Conservation (phyloP, 2,113 vertebrate genomes). For the Tricholaema leucomelas region DNA sequence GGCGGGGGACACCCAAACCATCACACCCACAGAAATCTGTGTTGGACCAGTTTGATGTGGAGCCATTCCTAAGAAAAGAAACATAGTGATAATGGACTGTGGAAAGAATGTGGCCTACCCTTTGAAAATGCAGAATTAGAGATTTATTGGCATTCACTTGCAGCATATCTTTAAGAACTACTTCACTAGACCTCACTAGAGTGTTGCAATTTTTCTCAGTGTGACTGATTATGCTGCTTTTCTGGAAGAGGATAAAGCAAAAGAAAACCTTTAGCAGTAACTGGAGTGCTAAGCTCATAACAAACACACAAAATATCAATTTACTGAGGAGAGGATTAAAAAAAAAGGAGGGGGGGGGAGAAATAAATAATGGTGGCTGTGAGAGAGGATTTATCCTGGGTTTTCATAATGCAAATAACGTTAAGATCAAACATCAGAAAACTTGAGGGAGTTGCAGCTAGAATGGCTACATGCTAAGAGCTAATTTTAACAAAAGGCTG, state of each 20-base stretch:
- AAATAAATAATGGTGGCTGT: background rate
- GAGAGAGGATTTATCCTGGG: fast-evolving
- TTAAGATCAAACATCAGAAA: background rate
- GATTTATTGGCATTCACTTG: background rate
- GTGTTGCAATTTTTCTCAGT: background rate
- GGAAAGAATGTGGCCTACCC: background rate
- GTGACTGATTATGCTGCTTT: background rate
- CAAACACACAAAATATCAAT: background rate
- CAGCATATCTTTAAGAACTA: background rate
- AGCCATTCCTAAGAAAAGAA: background rate
- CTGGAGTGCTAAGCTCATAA: background rate
- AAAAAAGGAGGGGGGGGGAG: no score
- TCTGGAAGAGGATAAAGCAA: background rate
- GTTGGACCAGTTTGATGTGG: fast-evolving
- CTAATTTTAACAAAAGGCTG: fast-evolving
- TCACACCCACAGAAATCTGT: fast-evolving
- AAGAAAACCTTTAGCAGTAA: background rate
- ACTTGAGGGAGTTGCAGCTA: background rate
- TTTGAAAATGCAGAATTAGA: background rate
- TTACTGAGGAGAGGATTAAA: background rate
- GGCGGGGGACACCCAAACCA: no score
- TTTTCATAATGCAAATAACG: background rate
- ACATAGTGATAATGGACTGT: background rate
- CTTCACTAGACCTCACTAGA: background rate
- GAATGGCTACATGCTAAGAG: background rate